These are phyloP conservation scores for Gymnoscopelus braueri DNA, from an alignment of 2,797 vertebrate genomes.

Conservation along the genomic window DNA sequence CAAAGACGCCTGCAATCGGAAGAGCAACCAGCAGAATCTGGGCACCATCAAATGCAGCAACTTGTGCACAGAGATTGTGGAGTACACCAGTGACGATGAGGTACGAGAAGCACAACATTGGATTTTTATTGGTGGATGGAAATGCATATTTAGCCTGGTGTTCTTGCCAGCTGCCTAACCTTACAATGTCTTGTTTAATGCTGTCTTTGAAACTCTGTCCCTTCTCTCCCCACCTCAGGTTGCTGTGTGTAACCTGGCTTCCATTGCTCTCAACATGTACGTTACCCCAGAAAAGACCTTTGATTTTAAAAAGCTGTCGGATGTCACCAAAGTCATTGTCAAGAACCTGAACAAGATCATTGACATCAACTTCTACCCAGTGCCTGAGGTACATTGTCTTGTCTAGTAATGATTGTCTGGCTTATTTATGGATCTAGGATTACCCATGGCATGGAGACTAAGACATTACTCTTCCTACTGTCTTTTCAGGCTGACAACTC, in stretches of 20 bases:
- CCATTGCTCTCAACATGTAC: constrained; percentile 95
- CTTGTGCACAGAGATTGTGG: constrained; percentile 93
- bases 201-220: neutral
- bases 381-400: constrained; percentile 78
- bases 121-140: neutral
- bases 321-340: constrained; percentile 93
- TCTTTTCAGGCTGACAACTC: constrained; percentile 84
- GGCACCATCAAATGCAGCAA: constrained; percentile 98
- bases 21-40: constrained; percentile 98
- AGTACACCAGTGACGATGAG: constrained; percentile 94
- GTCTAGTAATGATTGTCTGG: neutral
- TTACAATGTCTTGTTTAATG: neutral
- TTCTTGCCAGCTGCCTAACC: neutral
- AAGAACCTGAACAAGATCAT: constrained; percentile 97
- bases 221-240: constrained; percentile 50
- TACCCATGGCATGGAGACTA: neutral
- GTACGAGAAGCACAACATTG: constrained; percentile 61
- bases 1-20: constrained; percentile 96
- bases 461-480: constrained; percentile 9
- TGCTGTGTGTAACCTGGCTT: constrained; percentile 95
- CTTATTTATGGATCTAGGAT: neutral
- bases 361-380: constrained; percentile 96
- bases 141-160: neutral
- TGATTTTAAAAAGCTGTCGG: constrained; percentile 90
- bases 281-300: constrained; percentile 89